A percentile compares a stretch with the other conserved stretches of the same genome.
Conservation (phyloP, 2,797 vertebrate species). For the Erithacus rubecula region DNA sequence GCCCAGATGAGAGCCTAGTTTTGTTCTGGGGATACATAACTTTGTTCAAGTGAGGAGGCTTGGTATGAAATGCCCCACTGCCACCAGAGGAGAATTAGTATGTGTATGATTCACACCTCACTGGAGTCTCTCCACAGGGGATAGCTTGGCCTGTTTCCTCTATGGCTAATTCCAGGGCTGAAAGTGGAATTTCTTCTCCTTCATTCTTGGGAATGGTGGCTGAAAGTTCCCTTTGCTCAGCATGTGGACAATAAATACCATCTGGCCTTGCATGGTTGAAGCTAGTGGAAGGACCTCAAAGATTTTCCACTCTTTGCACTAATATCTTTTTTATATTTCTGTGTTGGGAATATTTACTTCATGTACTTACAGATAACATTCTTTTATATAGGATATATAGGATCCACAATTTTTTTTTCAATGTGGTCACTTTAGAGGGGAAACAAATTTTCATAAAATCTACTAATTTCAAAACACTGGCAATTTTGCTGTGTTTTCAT, state of each 20-base stretch:
- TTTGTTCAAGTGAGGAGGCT: neutral
- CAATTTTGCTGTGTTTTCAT: rapidly evolving
- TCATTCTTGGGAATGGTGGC: neutral
- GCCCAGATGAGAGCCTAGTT: neutral
- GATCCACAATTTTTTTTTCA: neutral
- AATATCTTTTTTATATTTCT: neutral
- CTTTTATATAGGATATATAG: neutral
- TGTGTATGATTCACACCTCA: rapidly evolving
- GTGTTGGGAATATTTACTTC: neutral
- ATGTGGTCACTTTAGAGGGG: neutral
- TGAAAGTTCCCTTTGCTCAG: neutral
- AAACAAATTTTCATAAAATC: neutral
- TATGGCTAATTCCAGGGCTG: neutral
- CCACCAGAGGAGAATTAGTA: neutral
- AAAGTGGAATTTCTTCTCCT: neutral
- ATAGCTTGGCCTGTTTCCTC: neutral
- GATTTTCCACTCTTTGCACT: neutral
- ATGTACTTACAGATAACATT: neutral
- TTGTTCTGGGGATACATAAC: neutral
- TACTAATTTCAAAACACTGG: neutral
- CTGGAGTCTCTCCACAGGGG: neutral
- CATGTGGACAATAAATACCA: neutral
- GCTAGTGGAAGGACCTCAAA: neutral
- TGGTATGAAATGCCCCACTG: neutral
- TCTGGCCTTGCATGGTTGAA: neutral